These are phyloP conservation scores for Neosilurus mollespiculum DNA, from an alignment of 2,797 vertebrate species.

Conservation along the genomic window DNA sequence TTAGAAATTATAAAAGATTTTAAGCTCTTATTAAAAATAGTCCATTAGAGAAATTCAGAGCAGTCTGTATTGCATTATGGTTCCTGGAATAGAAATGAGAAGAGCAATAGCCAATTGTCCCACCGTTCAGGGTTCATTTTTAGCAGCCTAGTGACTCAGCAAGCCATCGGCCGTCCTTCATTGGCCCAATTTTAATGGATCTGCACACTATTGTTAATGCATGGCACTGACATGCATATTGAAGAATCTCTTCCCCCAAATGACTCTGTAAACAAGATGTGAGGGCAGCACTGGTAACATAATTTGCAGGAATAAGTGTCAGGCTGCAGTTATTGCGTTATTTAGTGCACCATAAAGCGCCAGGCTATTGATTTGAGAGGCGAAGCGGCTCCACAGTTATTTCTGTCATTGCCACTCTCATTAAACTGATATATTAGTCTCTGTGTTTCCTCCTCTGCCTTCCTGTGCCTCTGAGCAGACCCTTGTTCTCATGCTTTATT, in stretches of 20 bases:
- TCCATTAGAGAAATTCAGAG: conserved; percentile 7
- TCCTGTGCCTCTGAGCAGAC: conserved; percentile 42
- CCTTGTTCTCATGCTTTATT: conserved; percentile 24
- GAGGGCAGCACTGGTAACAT: conserved; percentile 65
- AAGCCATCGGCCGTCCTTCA: conserved; percentile 27
- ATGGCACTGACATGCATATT: conserved; percentile 59
- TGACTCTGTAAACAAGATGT: conserved; percentile 73
- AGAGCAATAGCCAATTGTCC: conserved; percentile 43
- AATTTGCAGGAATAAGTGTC: conserved; percentile 70
- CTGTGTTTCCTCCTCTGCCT: conserved; percentile 51
- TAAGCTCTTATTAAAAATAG: not conserved
- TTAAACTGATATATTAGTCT: conserved; percentile 74
- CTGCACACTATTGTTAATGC: conserved; percentile 42
- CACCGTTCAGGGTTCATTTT: conserved; percentile 43
- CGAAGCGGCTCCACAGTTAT: conserved; percentile 71
- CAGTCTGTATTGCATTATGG: conserved; percentile 12
- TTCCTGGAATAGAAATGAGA: conserved; percentile 37
- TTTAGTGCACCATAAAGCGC: conserved; percentile 74
- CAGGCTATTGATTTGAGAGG: conserved; percentile 75
- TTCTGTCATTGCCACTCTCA: conserved; percentile 74
- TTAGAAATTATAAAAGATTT: conserved; percentile 14
- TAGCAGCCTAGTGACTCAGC: conserved; percentile 37
- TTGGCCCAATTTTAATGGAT: conserved; percentile 41
- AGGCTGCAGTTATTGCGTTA: conserved; percentile 72
- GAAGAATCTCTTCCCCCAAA: conserved; percentile 60